phyloP scores from a whole-genome alignment of 2,888 invertebrate genomes.

The Cryptocephalus primarius region DNA sequence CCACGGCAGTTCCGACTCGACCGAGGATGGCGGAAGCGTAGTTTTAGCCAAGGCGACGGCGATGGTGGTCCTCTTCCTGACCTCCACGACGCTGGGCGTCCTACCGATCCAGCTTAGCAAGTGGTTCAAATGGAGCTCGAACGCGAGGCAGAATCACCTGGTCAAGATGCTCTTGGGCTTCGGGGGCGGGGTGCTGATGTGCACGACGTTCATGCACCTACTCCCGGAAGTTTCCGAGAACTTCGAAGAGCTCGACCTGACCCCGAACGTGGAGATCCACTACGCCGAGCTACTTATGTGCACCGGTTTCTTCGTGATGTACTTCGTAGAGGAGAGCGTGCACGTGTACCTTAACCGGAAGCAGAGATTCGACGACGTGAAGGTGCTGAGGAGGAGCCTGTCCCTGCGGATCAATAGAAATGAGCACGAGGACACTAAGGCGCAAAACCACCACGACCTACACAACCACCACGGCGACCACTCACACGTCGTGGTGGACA shows the following conservation, averaged over 20 bases:
- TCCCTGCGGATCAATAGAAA: slow-evolving; percentile 25
- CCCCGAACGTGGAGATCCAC: slow-evolving; percentile 45
- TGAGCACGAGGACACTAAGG: neutral
- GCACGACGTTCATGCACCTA: slow-evolving; percentile 72
- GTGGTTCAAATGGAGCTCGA: slow-evolving; percentile 38
- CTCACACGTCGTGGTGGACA: slow-evolving; percentile 21
- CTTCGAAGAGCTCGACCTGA: slow-evolving; percentile 49
- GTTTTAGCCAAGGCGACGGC: slow-evolving; percentile 63
- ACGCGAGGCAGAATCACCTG: slow-evolving; percentile 41
- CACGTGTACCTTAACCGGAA: slow-evolving; percentile 54
- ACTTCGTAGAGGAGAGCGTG: slow-evolving; percentile 68
- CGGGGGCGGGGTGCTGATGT: slow-evolving; percentile 74
- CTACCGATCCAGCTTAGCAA: slow-evolving; percentile 59
- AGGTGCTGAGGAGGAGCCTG: slow-evolving; percentile 25
- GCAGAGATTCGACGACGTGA: slow-evolving; percentile 18
- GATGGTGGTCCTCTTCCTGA: slow-evolving; percentile 64
- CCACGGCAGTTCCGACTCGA: neutral
- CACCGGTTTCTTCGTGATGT: slow-evolving; percentile 65
- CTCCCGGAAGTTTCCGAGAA: slow-evolving; percentile 68
- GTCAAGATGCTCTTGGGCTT: slow-evolving; percentile 57
- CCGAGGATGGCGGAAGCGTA: slow-evolving; percentile 9
- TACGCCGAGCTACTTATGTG: slow-evolving; percentile 64
- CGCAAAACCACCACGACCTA: neutral
- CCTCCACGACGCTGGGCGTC: slow-evolving; percentile 66
- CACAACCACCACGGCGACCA: slow-evolving; percentile 15